Conservation (phyloP, 37 sponge, comb jelly and placozoan species). For the Ephydatia muelleri region DNA sequence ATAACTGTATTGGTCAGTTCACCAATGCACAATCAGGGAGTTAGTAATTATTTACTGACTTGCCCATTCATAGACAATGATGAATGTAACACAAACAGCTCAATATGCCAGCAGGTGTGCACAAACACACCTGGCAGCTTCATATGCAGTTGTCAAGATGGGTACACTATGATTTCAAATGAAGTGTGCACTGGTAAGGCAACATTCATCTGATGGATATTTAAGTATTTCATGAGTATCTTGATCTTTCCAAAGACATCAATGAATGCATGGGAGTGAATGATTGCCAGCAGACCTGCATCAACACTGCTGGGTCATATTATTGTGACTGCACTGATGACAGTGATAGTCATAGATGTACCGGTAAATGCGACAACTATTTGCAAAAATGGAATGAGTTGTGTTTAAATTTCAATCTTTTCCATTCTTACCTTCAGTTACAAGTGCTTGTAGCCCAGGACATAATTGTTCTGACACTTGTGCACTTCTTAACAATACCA, state of each 20-base stretch:
- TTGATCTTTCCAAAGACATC: background rate
- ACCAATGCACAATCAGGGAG: background rate
- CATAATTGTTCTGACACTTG: background rate
- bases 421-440: background rate
- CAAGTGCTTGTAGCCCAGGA: background rate
- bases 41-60: background rate
- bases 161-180: background rate
- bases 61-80: background rate
- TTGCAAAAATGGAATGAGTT: too few species aligned
- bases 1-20: background rate
- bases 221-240: background rate
- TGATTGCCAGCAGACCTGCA: slow-evolving; percentile 5
- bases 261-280: slow-evolving; percentile 12
- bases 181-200: background rate
- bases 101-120: background rate
- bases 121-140: background rate
- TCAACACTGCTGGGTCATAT: slow-evolving; percentile 9
- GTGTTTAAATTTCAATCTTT: background rate
- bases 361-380: too few species aligned
- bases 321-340: background rate
- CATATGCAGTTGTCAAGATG: background rate
- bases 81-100: background rate
- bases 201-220: background rate
- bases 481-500: background rate
- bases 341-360: background rate